Conservation (phyloP, 2,888 invertebrate species). For the Lycaena phlaeas region DNA sequence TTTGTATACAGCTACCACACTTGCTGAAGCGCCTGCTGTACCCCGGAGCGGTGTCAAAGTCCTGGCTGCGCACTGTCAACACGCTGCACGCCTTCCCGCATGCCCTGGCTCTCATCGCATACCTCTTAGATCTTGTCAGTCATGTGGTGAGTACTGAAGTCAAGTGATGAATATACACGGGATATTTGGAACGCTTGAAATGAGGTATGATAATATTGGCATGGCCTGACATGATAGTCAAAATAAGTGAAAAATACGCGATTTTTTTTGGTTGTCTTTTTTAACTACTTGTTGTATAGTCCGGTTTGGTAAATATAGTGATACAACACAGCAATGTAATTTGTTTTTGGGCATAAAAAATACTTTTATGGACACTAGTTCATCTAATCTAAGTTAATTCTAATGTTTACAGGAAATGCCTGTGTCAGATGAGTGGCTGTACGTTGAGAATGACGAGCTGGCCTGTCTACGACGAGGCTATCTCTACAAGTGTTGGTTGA, state of each 20-base stretch:
- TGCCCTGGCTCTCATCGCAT: slow-evolving; percentile 69
- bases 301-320: no score
- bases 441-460: slow-evolving; percentile 38
- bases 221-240: no score
- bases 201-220: no score
- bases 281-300: no score
- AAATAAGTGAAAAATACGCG: no score
- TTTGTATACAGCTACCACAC: slow-evolving; percentile 52
- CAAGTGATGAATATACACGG: no score
- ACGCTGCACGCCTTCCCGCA: slow-evolving; percentile 73
- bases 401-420: slow-evolving; percentile 35
- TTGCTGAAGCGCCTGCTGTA: slow-evolving; percentile 65
- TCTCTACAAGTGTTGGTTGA: slow-evolving; percentile 42
- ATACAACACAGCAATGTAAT: no score
- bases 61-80: slow-evolving; percentile 74
- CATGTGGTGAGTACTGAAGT: slow-evolving; percentile 40
- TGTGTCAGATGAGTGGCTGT: slow-evolving; percentile 40
- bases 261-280: no score
- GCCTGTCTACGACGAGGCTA: slow-evolving; percentile 40
- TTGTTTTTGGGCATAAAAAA: no score
- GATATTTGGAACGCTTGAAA: no score
- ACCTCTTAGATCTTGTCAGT: slow-evolving; percentile 58
- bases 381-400: not conserved
- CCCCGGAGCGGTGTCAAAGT: slow-evolving; percentile 69
- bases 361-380: no score